Evolutionary conservation across 2,113 vertebrate species (phyloP).

Genomic region (Stomatorhinus ivindoensis): DNA sequence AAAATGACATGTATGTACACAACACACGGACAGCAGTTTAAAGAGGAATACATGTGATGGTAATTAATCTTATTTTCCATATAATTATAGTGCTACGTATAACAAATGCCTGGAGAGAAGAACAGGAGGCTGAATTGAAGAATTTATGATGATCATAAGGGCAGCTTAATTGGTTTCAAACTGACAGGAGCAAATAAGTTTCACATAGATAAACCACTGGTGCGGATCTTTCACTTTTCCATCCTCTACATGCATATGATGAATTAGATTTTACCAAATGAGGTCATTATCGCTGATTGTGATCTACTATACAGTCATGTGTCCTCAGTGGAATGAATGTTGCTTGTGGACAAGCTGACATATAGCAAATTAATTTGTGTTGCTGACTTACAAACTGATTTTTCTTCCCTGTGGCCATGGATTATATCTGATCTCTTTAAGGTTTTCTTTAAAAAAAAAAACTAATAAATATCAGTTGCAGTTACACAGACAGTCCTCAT

Average conservation of each 20-base stretch:
- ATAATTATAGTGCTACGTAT: neutral
- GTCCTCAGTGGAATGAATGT: neutral
- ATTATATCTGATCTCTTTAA: neutral
- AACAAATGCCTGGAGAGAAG: neutral
- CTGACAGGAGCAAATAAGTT: slow-evolving; percentile 6
- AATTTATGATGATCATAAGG: neutral
- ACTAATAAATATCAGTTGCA: neutral
- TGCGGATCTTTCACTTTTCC: neutral
- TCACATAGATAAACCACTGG: neutral
- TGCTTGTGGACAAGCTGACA: neutral
- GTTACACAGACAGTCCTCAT: neutral
- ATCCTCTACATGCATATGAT: neutral
- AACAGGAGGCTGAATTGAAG: neutral
- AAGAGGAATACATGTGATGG: neutral
- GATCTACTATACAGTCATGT: slow-evolving; percentile 3
- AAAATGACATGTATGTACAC: neutral
- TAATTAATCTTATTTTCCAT: neutral
- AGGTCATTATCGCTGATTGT: neutral
- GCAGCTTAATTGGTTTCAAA: slow-evolving; percentile 14
- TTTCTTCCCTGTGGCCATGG: neutral
- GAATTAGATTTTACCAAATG: slow-evolving; percentile 16
- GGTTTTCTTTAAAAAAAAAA: neutral
- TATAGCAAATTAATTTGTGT: neutral
- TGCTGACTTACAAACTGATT: neutral
- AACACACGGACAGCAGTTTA: neutral